Percentiles rank a stretch among this genome's conserved stretches.
Conservation (phyloP, 2,797 vertebrate genomes). For the Etheostoma nigrum region DNA sequence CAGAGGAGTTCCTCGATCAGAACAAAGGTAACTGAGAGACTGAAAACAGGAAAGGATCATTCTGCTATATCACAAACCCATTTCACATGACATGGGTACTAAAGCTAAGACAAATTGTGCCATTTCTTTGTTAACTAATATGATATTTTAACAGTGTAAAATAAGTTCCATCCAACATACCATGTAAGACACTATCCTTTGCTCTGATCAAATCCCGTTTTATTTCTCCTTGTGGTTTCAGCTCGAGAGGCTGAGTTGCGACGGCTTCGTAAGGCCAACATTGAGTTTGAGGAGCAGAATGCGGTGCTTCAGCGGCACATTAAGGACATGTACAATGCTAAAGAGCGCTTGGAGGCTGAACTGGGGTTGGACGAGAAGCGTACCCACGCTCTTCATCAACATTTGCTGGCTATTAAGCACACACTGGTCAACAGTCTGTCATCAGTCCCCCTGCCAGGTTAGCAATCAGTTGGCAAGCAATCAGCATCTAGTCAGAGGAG, state of each 20-base stretch:
- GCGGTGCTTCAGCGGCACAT: constrained; percentile 95
- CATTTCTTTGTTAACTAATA: not conserved
- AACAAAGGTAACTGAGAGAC: constrained; percentile 91
- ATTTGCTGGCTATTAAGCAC: constrained; percentile 93
- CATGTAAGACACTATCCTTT: not conserved
- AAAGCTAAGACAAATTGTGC: not conserved
- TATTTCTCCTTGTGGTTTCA: constrained; percentile 58
- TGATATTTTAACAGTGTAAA: not conserved
- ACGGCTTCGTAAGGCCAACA: constrained; percentile 94
- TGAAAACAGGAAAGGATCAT: not conserved
- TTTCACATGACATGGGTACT: not conserved
- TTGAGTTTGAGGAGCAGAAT: constrained; percentile 98
- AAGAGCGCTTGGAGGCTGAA: constrained; percentile 96
- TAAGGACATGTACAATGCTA: constrained; percentile 95
- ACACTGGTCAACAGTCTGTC: constrained; percentile 92
- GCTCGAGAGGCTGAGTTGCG: constrained; percentile 96
- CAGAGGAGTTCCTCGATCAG: constrained; percentile 98
- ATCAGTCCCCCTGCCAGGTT: constrained; percentile 94
- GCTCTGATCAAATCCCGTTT: not conserved
- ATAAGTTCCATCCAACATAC: not conserved
- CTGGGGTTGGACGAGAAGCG: constrained; percentile 93
- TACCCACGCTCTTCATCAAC: constrained; percentile 93
- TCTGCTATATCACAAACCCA: not conserved
- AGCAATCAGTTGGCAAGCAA: constrained; percentile 9
- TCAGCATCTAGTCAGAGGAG: not conserved